A percentile compares a stretch with the other conserved stretches of the same genome.
Evolutionary conservation across 2,888 invertebrate genomes (phyloP).

Genomic region (Patella depressa): DNA sequence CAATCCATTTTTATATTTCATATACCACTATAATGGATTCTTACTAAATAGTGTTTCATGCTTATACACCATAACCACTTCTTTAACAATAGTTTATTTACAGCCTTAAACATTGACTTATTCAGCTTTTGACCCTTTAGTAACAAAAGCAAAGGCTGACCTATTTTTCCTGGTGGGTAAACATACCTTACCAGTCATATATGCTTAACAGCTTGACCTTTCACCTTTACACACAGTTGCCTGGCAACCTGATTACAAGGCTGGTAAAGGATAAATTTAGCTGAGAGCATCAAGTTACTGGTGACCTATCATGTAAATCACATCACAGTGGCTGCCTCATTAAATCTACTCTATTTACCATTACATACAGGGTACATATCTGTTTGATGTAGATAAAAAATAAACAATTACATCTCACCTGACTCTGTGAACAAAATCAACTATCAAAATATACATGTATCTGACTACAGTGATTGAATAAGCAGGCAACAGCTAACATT

Average conservation of each 20-base stretch:
- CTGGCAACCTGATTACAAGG: conserved; percentile 6
- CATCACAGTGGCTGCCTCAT: neutral
- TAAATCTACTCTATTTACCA: neutral
- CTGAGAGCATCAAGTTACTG: neutral
- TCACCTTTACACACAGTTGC: conserved; percentile 7
- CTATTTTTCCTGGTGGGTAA: neutral
- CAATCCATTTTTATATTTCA: too few relatives aligned
- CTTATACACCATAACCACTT: too few relatives aligned
- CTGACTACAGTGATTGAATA: too few relatives aligned
- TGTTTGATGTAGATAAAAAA: too few relatives aligned
- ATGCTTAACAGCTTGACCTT: conserved; percentile 9
- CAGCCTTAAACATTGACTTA: conserved; percentile 2
- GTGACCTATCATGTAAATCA: conserved; percentile 13
- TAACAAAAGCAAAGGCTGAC: conserved; percentile 2
- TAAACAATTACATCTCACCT: too few relatives aligned
- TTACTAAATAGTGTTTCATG: too few relatives aligned
- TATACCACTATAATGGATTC: too few relatives aligned
- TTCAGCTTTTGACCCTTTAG: neutral
- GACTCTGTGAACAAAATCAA: too few relatives aligned
- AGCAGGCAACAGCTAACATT: too few relatives aligned
- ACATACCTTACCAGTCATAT: conserved; percentile 10
- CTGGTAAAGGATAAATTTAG: conserved; percentile 7
- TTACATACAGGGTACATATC: too few relatives aligned
- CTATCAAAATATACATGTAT: too few relatives aligned
- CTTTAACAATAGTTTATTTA: too few relatives aligned